These are phyloP conservation scores for Pterophyllum scalare DNA, from an alignment of 2,113 vertebrate genomes.

Conservation along the genomic window DNA sequence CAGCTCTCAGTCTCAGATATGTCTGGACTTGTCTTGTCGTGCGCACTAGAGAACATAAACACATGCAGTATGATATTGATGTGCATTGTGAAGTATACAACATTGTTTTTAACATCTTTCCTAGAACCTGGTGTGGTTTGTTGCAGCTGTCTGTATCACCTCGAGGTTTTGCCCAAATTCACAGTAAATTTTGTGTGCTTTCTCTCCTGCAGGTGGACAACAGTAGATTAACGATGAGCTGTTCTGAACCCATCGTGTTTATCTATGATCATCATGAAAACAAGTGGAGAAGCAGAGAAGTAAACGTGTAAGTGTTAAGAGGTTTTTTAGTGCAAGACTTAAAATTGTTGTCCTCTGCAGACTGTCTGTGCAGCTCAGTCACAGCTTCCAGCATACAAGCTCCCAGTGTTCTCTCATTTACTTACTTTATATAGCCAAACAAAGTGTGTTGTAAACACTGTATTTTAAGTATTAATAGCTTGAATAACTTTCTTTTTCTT, in stretches of 20 bases:
- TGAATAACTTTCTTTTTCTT: background rate
- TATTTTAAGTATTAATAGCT: background rate
- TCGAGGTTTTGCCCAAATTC: background rate
- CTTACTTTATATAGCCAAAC: background rate
- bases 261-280: conserved; percentile 95
- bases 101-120: background rate
- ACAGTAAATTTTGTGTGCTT: background rate
- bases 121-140: background rate
- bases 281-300: conserved; percentile 94
- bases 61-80: too few relatives aligned
- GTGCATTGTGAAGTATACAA: background rate
- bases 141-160: background rate
- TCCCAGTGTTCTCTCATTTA: background rate
- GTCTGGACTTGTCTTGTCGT: background rate
- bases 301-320: conserved; percentile 85
- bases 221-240: conserved; percentile 91
- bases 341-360: background rate
- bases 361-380: background rate
- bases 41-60: too few relatives aligned
- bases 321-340: background rate
- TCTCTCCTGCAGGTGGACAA: conserved; percentile 87
- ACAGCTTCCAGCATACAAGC: background rate
- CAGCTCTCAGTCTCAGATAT: background rate
- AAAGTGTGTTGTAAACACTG: background rate
- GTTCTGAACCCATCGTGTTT: conserved; percentile 87